Conservation (phyloP, 2,113 vertebrate species). For the Cyanoderma ruficeps region DNA sequence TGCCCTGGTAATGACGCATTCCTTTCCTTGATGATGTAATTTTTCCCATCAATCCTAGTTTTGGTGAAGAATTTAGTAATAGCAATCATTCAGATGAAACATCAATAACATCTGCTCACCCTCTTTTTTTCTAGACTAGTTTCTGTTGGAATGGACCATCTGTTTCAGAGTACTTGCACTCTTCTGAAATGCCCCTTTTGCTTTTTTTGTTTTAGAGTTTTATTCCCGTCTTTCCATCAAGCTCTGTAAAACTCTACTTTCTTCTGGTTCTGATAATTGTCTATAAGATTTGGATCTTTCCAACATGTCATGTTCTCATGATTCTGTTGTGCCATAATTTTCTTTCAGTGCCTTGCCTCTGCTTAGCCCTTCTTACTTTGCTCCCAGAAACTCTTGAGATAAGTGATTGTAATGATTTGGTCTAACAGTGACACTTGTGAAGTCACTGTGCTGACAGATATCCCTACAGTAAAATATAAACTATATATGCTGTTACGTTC, state of each 20-base stretch:
- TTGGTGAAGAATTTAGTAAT: conserved; percentile 35
- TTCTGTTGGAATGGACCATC: conserved; percentile 32
- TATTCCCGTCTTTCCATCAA: background rate
- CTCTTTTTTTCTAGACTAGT: background rate
- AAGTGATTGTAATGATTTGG: background rate
- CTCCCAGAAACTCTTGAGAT: background rate
- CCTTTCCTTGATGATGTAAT: background rate
- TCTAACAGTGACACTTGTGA: background rate
- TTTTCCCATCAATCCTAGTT: conserved; percentile 4
- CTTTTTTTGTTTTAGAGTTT: background rate
- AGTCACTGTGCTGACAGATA: background rate
- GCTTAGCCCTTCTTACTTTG: background rate
- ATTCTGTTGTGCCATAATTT: background rate
- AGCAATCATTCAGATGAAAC: conserved; percentile 2
- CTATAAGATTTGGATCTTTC: background rate
- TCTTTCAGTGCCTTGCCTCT: background rate
- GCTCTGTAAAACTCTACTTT: background rate
- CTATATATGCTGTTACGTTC: background rate
- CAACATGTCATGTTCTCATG: background rate
- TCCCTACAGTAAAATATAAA: background rate
- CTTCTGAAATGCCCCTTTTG: background rate
- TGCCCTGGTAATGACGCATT: background rate
- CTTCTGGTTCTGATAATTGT: background rate
- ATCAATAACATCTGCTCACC: conserved; percentile 22
- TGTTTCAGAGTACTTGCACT: conserved; percentile 7